These are phyloP conservation scores for Venustoraphidia nigricollis DNA, from an alignment of 2,888 invertebrate genomes.

Conservation along the genomic window DNA sequence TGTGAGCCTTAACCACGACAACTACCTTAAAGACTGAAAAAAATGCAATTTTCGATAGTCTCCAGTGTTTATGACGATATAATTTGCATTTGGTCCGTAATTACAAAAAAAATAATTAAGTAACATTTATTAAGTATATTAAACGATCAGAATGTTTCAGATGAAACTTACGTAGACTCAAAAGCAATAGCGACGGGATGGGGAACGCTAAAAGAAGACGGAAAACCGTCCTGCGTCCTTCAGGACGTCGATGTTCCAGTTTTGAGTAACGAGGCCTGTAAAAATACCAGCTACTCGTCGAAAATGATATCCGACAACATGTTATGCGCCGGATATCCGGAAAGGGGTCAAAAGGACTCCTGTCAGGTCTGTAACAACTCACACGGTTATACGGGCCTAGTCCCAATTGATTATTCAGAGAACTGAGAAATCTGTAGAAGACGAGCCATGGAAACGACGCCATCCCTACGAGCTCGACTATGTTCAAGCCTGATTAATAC, in stretches of 20 bases:
- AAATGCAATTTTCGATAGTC: too few relatives aligned
- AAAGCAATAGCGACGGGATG: constrained; percentile 69
- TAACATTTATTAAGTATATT: too few relatives aligned
- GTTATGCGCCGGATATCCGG: constrained; percentile 69
- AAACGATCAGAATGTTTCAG: constrained; percentile 24
- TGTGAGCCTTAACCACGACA: too few relatives aligned
- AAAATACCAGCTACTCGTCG: constrained; percentile 62
- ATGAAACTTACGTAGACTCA: constrained; percentile 52
- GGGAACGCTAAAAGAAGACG: constrained; percentile 77
- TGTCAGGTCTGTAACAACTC: constrained; percentile 47
- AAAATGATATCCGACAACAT: constrained; percentile 80
- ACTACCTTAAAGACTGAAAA: too few relatives aligned
- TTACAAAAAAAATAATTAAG: too few relatives aligned
- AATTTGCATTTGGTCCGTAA: too few relatives aligned
- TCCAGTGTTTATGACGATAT: too few relatives aligned
- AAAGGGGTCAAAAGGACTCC: constrained; percentile 57
- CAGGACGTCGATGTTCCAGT: constrained; percentile 72
- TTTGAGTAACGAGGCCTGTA: constrained; percentile 54
- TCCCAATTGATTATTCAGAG: neutral
- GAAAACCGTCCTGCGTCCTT: constrained; percentile 67
- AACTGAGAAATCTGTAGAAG: neutral
- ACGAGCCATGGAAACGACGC: neutral
- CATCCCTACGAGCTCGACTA: neutral
- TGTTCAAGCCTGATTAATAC: too few relatives aligned
- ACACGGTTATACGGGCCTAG: neutral